Evolutionary conservation across 2,113 vertebrate genomes (phyloP).

Genomic region (Electrona antarctica): DNA sequence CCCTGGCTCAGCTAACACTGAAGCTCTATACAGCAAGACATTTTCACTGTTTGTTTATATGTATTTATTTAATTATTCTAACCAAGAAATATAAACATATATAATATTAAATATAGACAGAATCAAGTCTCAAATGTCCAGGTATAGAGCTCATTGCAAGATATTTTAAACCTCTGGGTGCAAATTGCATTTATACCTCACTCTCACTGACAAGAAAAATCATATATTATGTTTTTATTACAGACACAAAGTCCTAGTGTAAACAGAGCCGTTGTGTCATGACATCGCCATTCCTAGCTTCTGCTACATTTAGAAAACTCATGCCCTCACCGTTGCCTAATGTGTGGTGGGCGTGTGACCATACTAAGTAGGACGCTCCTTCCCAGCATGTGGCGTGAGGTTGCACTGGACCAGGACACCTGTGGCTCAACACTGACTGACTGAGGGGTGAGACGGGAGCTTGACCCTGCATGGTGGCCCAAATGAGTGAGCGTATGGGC

Average conservation of each 20-base stretch:
- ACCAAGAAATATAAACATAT: no score
- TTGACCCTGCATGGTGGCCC: neutral
- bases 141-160: neutral
- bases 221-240: neutral
- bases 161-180: neutral
- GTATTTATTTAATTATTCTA: no score
- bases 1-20: neutral
- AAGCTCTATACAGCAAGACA: no score
- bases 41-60: no score
- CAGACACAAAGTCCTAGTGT: neutral
- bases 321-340: constrained; percentile 67
- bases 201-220: no score
- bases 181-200: neutral
- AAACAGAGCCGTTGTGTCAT: constrained; percentile 56
- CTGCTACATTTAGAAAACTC: constrained; percentile 77
- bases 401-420: constrained; percentile 36
- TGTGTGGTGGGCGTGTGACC: constrained; percentile 59
- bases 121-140: neutral
- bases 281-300: constrained; percentile 67
- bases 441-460: neutral
- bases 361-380: constrained; percentile 49
- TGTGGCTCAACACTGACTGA: constrained; percentile 25
- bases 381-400: constrained; percentile 1
- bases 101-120: neutral
- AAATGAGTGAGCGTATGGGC: neutral